Evolutionary conservation across 2,797 vertebrate species (phyloP).

Genomic region (Onychomys torridus): DNA sequence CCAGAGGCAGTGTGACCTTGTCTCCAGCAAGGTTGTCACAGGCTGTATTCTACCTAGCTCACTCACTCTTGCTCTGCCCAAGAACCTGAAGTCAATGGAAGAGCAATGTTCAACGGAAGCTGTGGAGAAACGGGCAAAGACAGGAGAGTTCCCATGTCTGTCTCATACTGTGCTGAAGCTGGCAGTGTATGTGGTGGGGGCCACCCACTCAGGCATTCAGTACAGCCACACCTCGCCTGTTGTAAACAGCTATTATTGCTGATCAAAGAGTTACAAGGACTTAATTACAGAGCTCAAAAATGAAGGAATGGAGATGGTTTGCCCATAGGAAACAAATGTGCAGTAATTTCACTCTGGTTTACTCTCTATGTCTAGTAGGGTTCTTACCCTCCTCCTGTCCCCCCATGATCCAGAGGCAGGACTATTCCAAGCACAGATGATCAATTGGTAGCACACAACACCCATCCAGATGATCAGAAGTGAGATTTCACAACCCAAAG

Average conservation of each 20-base stretch:
- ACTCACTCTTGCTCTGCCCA: too few relatives aligned
- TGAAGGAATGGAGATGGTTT: not conserved
- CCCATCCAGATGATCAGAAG: not conserved
- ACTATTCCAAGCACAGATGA: not conserved
- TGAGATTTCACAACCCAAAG: not conserved
- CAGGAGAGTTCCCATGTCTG: not conserved
- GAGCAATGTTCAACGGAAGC: too few relatives aligned
- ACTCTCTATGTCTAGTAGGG: not conserved
- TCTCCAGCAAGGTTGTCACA: too few relatives aligned
- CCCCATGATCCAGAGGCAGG: not conserved
- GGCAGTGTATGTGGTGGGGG: not conserved
- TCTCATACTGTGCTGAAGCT: not conserved
- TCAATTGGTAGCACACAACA: not conserved
- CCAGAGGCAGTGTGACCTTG: too few relatives aligned
- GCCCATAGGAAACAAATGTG: not conserved
- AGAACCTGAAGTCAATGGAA: not conserved
- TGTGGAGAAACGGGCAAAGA: not conserved
- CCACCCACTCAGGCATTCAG: conserved; percentile 10
- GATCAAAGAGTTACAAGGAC: conserved; percentile 45
- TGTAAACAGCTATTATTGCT: not conserved
- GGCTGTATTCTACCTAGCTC: not conserved
- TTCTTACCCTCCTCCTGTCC: not conserved
- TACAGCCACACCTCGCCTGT: not conserved
- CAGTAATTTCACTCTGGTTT: not conserved
- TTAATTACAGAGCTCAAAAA: conserved; percentile 38